phyloP scores from a whole-genome alignment of 37 sponge, comb jelly and placozoan species.

The Eunapius fragilis region DNA sequence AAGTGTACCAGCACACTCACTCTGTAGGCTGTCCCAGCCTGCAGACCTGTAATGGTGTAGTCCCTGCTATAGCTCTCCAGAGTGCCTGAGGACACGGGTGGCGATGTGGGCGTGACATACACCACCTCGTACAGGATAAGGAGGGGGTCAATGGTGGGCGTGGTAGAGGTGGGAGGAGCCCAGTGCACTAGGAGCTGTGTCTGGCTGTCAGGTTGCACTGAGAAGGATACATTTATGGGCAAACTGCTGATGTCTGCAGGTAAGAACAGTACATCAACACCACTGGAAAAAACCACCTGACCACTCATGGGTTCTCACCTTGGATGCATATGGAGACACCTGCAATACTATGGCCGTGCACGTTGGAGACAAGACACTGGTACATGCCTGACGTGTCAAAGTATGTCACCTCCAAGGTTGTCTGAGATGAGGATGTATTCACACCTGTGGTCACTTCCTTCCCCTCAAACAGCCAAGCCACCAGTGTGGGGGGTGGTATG shows the following conservation, averaged over 20 bases:
- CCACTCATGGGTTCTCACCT: neutral
- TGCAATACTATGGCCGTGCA: neutral
- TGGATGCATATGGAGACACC: conserved; percentile 3
- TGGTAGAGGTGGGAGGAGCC: neutral
- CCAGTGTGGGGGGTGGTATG: neutral
- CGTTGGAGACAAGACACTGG: conserved; percentile 41
- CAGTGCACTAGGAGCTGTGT: conserved; percentile 18
- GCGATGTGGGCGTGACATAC: neutral
- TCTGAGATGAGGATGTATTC: neutral
- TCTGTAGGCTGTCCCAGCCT: neutral
- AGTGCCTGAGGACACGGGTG: neutral
- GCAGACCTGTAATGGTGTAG: neutral
- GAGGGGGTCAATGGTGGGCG: conserved; percentile 11
- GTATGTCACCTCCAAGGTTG: neutral
- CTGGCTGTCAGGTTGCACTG: conserved; percentile 12
- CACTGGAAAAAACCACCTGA: neutral
- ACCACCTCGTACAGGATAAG: conserved; percentile 8
- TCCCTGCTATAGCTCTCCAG: neutral
- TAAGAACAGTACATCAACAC: neutral
- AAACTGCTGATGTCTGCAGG: conserved; percentile 10
- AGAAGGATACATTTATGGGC: conserved; percentile 10
- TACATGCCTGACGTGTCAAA: conserved; percentile 3
- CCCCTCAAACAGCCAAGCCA: conserved; percentile 19
- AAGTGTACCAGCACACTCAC: conserved; percentile 6
- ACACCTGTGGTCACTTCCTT: neutral